phyloP scores from a whole-genome alignment of 2,888 invertebrate genomes.

The Campopleginae sp. region DNA sequence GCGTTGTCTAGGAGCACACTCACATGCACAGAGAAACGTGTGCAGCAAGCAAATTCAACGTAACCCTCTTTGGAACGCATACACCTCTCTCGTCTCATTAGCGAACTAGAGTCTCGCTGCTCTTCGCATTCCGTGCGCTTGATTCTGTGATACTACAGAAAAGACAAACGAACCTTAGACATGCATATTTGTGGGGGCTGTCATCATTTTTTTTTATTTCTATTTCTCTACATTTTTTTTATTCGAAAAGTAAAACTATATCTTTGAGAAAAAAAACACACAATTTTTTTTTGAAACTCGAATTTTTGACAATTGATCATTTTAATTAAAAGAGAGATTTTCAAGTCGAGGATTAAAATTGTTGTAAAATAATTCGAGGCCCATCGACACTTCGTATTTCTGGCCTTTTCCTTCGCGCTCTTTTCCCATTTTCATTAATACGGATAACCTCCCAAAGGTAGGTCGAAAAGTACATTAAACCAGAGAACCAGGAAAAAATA shows the following conservation, averaged over 20 bases:
- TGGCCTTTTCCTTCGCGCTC: neutral
- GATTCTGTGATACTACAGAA: constrained; percentile 17
- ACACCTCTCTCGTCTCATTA: constrained; percentile 62
- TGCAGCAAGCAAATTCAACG: constrained; percentile 53
- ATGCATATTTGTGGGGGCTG: constrained; percentile 18
- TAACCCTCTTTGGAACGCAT: constrained; percentile 29
- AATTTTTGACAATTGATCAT: neutral
- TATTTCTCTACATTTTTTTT: neutral
- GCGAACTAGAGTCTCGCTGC: constrained; percentile 42
- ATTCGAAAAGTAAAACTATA: neutral
- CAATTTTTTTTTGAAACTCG: too few relatives aligned
- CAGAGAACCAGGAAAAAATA: constrained; percentile 19
- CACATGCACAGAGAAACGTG: constrained; percentile 37
- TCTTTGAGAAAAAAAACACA: neutral
- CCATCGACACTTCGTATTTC: neutral
- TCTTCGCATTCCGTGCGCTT: constrained; percentile 41
- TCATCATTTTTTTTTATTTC: neutral
- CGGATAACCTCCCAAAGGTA: neutral
- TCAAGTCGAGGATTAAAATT: neutral
- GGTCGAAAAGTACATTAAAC: constrained; percentile 3
- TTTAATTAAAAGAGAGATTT: neutral
- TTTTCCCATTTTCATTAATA: constrained; percentile 18
- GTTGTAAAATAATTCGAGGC: neutral
- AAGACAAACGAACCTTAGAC: constrained; percentile 38
- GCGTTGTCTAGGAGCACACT: constrained; percentile 22